Base-by-base conservation (phyloP, 2,113 vertebrate genomes). In the Rhizomys pruinosus region DNA sequence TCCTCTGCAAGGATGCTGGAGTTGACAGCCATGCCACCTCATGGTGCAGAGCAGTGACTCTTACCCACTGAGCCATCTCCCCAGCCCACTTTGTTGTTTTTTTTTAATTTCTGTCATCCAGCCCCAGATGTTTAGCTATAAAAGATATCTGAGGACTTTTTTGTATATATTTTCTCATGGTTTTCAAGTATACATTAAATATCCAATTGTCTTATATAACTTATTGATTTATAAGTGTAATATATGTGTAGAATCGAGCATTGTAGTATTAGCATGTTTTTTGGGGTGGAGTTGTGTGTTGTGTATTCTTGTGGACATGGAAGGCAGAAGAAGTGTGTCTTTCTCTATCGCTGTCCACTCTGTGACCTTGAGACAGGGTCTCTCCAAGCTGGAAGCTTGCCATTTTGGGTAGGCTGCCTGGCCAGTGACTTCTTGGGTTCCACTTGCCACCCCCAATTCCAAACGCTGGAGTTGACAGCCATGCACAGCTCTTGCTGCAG, bases 191-290 rank as follows among this genome's bases (percentile, higher is more conserved):
- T 52, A 27, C 44, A 29, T n/a, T 81, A 47, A 76, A 37, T 80
- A 57, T 88, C 52, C 0, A 2, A 81, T 69, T 86, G 37, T 87
- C 84, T 74, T n/a, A n/a, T n/a, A n/a, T n/a, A n/a, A n/a, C n/a
- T n/a, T 68, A 64, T 11, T 88, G 86, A 90, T 52, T 87, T 94
- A 44, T 19, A 37, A 16, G 34, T 72, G 10, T 88, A 76, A 86
- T 85, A 73, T 82, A 16, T 7, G 61, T n/a, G 15, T 71, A n/a
- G 55, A 47, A 52, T 80, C 73, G 37, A 87, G 34, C 92, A 25
- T 29, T 29, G 5, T 7, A 84, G 19, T n/a, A n/a, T n/a, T n/a
- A n/a, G n/a, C n/a, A n/a, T n/a, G 22, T 15, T 29, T 47, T 64
- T 59, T 44, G 19, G 34, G 22, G 5, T 47, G n/a, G 16, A 2